phyloP scores from a whole-genome alignment of 2,113 vertebrate species.

The Microcebus jonahi region DNA sequence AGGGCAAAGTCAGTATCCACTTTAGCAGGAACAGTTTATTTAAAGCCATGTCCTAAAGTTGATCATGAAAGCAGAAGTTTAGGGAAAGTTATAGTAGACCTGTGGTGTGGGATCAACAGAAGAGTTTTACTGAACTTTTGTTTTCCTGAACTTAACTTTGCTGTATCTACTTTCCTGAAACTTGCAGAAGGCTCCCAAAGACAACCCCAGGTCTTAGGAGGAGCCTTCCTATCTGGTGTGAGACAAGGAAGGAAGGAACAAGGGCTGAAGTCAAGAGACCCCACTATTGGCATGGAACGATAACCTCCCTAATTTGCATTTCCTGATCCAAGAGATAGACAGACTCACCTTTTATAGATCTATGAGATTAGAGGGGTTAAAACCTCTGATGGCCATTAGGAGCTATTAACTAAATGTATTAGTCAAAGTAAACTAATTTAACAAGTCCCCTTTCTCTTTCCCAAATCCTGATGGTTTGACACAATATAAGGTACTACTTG shows the following conservation, averaged over 20 bases:
- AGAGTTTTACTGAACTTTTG: background rate
- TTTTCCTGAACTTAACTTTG: background rate
- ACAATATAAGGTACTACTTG: background rate
- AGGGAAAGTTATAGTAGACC: background rate
- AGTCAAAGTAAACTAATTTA: background rate
- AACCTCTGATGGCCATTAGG: background rate
- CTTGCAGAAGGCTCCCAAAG: background rate
- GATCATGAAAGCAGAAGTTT: background rate
- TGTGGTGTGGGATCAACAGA: background rate
- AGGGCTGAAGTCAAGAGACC: background rate
- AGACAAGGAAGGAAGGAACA: background rate
- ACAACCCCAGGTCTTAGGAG: background rate
- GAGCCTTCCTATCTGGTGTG: background rate
- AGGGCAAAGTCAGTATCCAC: background rate
- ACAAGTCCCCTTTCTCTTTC: background rate
- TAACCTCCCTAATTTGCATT: background rate
- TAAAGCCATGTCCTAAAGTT: background rate
- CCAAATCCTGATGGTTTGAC: background rate
- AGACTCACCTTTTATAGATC: background rate
- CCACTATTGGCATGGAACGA: background rate
- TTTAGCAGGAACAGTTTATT: background rate
- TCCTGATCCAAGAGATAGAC: background rate
- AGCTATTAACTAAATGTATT: background rate
- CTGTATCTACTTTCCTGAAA: background rate
- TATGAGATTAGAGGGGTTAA: background rate